Base-by-base conservation (phyloP, 2,888 invertebrate species). In the Sylvicola fuscatus region DNA sequence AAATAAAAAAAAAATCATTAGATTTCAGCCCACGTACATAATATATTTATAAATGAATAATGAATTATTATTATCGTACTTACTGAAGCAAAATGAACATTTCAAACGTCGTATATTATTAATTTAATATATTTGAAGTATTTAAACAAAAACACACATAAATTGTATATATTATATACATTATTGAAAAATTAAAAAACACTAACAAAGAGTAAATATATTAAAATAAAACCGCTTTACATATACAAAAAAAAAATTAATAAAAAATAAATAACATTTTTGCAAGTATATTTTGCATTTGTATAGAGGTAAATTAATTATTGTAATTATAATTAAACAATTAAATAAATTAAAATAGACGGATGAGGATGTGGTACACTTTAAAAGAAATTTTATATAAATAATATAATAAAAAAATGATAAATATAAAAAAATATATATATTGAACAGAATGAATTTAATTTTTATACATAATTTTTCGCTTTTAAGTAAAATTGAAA, bases 201-300 rank as follows among this genome's bases (percentile, higher is more conserved):
- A 29, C 13, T 12, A 21, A 21, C 21, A 29, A 34, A 34, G 14
- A 34, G 14, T 26, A 34, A 12, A 12, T 34, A 34, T 34, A 27
- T n/a, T 12, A n/a, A 26, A 21, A 34, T 26, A 34, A 16, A 34
- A 34, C 21, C 27, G 34, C 34, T 34, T 34, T 34, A 34, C 27
- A 21, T 34, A 34, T 34, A 34, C 34, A 34, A 34, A 21, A 21
- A 21, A 4, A 21, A 21, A 21, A 21, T 6, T 6, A 21, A 21
- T 21, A 21, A 21, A 21, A 21, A 21, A 6, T 34, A 27, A 27
- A 21, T 34, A 34, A 34, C 34, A 34, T 34, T 34, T 34, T 34
- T 34, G 34, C 34, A 34, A 34, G 34, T 26, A 34, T 34, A 34
- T 34, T 34, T 34, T 34, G 34, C 34, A 34, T 34, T 34, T 21